Evolutionary conservation across 2,888 invertebrate species (phyloP).

Genomic region (Chrysolina haemoptera): DNA sequence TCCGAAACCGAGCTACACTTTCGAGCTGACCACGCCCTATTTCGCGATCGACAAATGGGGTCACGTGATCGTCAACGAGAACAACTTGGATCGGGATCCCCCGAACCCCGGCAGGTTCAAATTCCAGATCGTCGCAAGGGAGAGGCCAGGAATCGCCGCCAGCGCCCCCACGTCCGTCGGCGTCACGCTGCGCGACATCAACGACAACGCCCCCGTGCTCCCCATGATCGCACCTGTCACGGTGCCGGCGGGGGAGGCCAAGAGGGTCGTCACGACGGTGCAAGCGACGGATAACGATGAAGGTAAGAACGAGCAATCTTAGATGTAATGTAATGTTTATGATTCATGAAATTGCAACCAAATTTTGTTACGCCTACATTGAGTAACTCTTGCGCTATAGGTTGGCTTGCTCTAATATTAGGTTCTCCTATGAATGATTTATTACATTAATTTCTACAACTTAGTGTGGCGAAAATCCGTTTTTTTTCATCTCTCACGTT

Average conservation of each 20-base stretch:
- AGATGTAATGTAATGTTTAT: too few species aligned
- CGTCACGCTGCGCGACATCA: constrained; percentile 85
- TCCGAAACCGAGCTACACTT: constrained; percentile 84
- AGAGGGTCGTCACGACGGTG: constrained; percentile 67
- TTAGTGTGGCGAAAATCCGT: too few species aligned
- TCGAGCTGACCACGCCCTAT: constrained; percentile 87
- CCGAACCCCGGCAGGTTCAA: constrained; percentile 88
- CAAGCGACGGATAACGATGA: constrained; percentile 89
- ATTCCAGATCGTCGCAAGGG: constrained; percentile 91
- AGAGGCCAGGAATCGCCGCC: constrained; percentile 83
- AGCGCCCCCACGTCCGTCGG: constrained; percentile 87
- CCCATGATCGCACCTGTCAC: constrained; percentile 86
- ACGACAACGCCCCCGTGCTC: constrained; percentile 89
- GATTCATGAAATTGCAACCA: not conserved
- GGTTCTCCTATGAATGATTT: too few species aligned
- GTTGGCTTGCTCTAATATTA: too few species aligned
- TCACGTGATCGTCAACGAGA: constrained; percentile 84
- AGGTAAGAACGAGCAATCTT: constrained; percentile 63
- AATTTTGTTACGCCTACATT: too few species aligned
- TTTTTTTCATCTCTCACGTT: too few species aligned
- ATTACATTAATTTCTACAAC: too few species aligned
- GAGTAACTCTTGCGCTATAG: too few species aligned
- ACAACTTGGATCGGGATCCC: constrained; percentile 88
- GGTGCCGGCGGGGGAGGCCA: constrained; percentile 74
- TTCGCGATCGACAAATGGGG: constrained; percentile 85